These are phyloP conservation scores for Exephanes ischioxanthus DNA, from an alignment of 2,888 invertebrate species.

Conservation along the genomic window DNA sequence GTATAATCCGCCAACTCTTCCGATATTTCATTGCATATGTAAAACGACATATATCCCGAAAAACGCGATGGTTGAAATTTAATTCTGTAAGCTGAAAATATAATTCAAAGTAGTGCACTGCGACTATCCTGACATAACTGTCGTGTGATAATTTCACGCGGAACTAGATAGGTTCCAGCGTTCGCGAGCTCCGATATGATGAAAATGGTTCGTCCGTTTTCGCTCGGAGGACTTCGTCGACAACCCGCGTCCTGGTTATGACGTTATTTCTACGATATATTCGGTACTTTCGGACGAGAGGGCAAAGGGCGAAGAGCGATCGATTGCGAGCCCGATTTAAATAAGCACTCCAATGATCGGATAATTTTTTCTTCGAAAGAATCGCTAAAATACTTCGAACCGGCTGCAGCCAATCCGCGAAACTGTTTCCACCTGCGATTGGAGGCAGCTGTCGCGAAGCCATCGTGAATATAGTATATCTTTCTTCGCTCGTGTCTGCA, in stretches of 20 bases:
- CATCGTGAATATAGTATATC: constrained; percentile 72
- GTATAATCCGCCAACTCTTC: background rate
- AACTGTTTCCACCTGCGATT: constrained; percentile 68
- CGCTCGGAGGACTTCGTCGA: too few relatives aligned
- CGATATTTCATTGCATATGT: constrained; percentile 6
- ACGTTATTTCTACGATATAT: background rate
- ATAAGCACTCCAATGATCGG: background rate
- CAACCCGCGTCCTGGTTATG: too few relatives aligned
- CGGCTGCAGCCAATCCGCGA: constrained; percentile 21
- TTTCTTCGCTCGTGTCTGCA: constrained; percentile 49
- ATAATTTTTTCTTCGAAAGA: background rate
- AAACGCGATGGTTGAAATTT: background rate
- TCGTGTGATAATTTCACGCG: background rate
- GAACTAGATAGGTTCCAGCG: too few relatives aligned
- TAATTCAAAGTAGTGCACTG: background rate
- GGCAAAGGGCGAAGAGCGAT: background rate
- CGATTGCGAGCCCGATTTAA: background rate
- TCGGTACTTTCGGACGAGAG: background rate
- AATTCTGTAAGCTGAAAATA: background rate
- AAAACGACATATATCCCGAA: background rate
- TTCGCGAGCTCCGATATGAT: too few relatives aligned
- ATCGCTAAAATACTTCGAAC: constrained; percentile 2
- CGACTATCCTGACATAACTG: background rate
- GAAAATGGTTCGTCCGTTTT: background rate
- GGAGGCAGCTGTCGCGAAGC: constrained; percentile 75